These are phyloP conservation scores for Tenualosa thibaudeaui DNA, from an alignment of 2,797 vertebrate species.

Conservation along the genomic window DNA sequence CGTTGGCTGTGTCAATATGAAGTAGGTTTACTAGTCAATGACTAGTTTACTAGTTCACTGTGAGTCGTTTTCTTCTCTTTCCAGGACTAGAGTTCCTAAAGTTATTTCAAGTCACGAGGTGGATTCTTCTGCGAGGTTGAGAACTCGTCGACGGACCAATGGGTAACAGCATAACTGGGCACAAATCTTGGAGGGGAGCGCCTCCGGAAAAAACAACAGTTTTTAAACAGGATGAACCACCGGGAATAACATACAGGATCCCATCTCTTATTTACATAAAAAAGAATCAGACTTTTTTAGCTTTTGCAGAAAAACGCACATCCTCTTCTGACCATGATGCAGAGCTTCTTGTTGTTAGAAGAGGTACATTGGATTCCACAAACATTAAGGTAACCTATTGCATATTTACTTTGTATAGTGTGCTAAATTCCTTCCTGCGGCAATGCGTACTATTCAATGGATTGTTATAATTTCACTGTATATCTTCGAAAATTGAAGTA, in stretches of 20 bases:
- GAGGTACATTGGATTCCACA: constrained; percentile 67
- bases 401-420: constrained; percentile 1
- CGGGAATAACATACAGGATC: constrained; percentile 84
- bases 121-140: neutral
- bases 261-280: constrained; percentile 83
- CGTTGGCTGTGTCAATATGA: neutral
- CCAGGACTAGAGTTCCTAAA: neutral
- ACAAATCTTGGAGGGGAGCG: neutral
- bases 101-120: neutral
- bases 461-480: too few relatives aligned
- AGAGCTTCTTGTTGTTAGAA: constrained; percentile 83
- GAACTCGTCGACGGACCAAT: neutral
- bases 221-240: constrained; percentile 71
- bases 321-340: constrained; percentile 76
- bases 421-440: neutral
- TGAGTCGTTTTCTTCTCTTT: neutral
- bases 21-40: neutral
- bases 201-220: constrained; percentile 70
- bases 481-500: neutral
- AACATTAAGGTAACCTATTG: constrained; percentile 72
- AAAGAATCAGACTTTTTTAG: constrained; percentile 76
- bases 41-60: too few relatives aligned
- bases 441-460: neutral
- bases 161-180: neutral
- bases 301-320: constrained; percentile 87